These are phyloP conservation scores for Cheilinus undulatus DNA, from an alignment of 2,113 vertebrate species.

Conservation along the genomic window DNA sequence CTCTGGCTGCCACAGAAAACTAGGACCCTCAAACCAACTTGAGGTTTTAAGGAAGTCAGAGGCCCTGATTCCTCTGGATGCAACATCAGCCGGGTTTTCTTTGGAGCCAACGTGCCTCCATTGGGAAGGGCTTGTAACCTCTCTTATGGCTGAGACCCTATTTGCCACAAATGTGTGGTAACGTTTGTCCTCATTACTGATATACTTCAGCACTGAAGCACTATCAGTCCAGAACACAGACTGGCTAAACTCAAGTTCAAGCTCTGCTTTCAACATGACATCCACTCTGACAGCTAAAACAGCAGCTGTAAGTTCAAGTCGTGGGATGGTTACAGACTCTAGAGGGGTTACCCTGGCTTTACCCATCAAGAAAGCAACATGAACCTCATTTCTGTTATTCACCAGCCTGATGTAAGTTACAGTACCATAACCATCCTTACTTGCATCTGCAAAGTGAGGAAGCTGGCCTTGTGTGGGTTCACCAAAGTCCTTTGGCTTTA, in stretches of 20 bases:
- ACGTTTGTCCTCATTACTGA: neutral
- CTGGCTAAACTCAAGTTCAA: neutral
- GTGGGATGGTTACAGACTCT: neutral
- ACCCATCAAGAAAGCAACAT: neutral
- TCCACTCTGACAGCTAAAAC: neutral
- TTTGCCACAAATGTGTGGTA: neutral
- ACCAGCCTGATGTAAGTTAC: neutral
- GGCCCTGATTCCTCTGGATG: neutral
- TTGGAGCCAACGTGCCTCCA: neutral
- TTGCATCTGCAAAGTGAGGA: neutral
- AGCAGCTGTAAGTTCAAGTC: neutral
- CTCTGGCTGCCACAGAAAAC: neutral
- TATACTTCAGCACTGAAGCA: neutral
- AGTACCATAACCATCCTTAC: neutral
- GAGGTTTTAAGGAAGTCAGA: neutral
- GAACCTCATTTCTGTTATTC: rapidly evolving
- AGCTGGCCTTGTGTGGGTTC: neutral
- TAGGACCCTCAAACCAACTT: neutral
- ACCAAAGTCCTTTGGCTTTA: neutral
- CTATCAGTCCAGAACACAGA: constrained; percentile 11
- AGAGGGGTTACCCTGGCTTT: neutral
- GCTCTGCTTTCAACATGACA: neutral
- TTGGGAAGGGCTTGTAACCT: neutral
- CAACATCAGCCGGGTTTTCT: neutral
- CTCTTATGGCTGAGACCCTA: neutral